phyloP scores from a whole-genome alignment of 2,888 invertebrate species.

The Amphipoea lucens region DNA sequence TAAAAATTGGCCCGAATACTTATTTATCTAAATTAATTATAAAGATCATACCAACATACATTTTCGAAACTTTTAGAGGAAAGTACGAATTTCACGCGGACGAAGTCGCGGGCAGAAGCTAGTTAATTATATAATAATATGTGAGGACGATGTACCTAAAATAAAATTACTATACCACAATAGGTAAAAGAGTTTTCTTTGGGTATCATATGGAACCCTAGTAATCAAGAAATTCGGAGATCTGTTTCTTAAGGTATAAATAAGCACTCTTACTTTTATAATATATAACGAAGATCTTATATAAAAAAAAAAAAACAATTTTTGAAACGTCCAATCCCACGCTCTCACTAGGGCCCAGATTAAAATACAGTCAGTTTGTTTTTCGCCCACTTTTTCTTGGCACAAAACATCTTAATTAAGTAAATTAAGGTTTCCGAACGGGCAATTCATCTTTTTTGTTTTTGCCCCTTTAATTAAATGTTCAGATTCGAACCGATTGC shows the following conservation, averaged over 20 bases:
- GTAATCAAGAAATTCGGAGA: not conserved
- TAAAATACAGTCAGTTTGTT: constrained; percentile 68
- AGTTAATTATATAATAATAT: too few species aligned
- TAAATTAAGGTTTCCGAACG: constrained; percentile 80
- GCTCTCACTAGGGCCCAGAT: constrained; percentile 50
- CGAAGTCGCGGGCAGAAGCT: too few species aligned
- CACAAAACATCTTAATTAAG: constrained; percentile 81
- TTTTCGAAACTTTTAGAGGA: too few species aligned
- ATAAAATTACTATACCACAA: too few species aligned
- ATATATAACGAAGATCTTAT: not conserved
- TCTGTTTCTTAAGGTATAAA: not conserved
- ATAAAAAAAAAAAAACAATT: not conserved
- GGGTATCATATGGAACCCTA: not conserved
- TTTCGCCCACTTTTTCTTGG: constrained; percentile 72
- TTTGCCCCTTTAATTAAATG: constrained; percentile 79
- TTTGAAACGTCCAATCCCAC: not conserved
- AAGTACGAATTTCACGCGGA: too few species aligned
- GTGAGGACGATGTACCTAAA: too few species aligned
- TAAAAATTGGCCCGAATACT: too few species aligned
- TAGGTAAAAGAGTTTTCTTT: too few species aligned
- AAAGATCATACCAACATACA: too few species aligned
- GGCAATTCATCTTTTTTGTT: constrained; percentile 77
- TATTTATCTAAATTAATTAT: too few species aligned
- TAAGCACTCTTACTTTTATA: not conserved
- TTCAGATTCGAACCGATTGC: constrained; percentile 57